Evolutionary conservation across 2,797 vertebrate species (phyloP), one percentile per base, ranked within the genome.

Genomic region (Pagetopsis macropterus): DNA sequence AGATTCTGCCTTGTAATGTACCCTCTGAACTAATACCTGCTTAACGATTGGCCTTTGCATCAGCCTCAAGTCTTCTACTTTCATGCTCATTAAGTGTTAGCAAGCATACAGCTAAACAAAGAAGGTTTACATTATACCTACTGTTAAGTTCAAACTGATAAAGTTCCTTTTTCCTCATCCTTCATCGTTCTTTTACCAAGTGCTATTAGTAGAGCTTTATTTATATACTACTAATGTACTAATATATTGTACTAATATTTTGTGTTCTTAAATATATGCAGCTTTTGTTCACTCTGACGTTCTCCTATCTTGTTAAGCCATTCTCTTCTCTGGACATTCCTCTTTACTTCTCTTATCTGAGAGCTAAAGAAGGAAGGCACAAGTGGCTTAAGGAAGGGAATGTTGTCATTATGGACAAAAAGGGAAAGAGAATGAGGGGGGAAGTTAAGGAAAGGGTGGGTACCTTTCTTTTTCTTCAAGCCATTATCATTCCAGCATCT

Each of bases 401-500:
- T 79, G 65, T 49, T 9, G 12, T 49, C 48, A 33, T 19, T 33
- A 21, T 13, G 66, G 63, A 57, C 61, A 19, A 56, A 68, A 52
- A 31, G 54, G 63, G 78, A 57, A 57, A 40, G 63, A 16, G 45
- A 33, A 44, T 17, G 57, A 27, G 72, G 33, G 33, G 33, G 33
- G 33, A 37, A 37, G 33, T 7, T 37, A 50, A 64, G 69, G 27
- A 73, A 68, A 70, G 72, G 78, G 65, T 56, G 65, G 58, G 33
- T 0, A 41, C 23, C 50, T 76, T 49, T 84, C 49, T 86, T 88
- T 84, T 45, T 78, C 65, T 81, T n/a, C 8, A 9, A 68, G 65
- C 56, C 52, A 87, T 90, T 85, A 86, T 87, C 88, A 86, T 90
- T 88, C 85, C 82, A 79, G 70, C 64, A 82, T 88, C 50, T 72